phyloP scores from a whole-genome alignment of 2,113 vertebrate species.

The Rhinichthys klamathensis region DNA sequence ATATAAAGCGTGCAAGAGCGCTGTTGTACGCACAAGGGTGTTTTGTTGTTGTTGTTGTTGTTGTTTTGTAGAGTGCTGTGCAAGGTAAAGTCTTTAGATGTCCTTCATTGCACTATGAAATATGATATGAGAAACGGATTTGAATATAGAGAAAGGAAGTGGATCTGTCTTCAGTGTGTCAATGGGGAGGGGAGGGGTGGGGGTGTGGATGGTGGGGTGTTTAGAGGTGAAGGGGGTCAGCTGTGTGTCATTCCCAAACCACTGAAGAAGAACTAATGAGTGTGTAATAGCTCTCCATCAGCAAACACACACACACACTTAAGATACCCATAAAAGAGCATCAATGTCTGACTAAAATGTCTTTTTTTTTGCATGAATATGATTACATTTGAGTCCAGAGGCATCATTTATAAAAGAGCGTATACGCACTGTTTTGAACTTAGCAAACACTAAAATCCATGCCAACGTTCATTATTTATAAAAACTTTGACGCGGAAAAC shows the following conservation, averaged over 20 bases:
- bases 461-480: no score
- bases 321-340: not conserved
- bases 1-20: not conserved
- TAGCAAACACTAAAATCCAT: no score
- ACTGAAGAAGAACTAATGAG: conserved; percentile 43
- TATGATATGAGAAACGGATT: not conserved
- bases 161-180: conserved; percentile 34
- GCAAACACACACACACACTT: conserved; percentile 9
- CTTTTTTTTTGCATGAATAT: not conserved
- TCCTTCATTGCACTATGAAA: not conserved
- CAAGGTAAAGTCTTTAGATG: not conserved
- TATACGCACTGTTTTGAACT: no score
- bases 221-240: conserved; percentile 42
- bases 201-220: not conserved
- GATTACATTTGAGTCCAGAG: not conserved
- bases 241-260: conserved; percentile 46
- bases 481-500: no score
- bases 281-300: conserved; percentile 33
- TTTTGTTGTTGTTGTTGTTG: no score
- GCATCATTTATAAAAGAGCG: no score
- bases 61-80: not conserved
- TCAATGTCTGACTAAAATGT: conserved; percentile 12
- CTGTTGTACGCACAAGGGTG: not conserved
- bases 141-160: not conserved
- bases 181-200: not conserved